Percentiles rank a stretch among this genome's conserved stretches.
Conservation (phyloP, 1,140 invertebrate species). For the Drosophila sturtevanti region DNA sequence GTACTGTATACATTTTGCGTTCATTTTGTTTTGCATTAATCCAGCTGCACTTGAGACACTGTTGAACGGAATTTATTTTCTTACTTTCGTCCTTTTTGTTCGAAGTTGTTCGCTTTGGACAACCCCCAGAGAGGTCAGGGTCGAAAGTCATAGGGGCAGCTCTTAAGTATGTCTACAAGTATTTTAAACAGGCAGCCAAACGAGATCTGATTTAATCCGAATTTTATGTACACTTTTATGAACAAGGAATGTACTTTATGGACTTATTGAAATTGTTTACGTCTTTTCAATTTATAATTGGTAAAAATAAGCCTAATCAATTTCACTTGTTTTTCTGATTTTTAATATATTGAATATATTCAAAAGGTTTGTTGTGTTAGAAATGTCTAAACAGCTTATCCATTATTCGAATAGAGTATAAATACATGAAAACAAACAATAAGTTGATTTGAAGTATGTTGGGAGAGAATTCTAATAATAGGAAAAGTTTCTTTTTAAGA, state of each 20-base stretch:
- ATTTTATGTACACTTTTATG: background rate
- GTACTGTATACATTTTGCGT: background rate
- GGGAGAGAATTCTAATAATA: background rate
- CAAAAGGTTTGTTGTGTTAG: no score
- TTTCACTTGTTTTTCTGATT: no score
- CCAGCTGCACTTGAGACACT: slow-evolving; percentile 12
- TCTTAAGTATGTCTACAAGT: slow-evolving; percentile 6
- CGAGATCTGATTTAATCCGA: background rate
- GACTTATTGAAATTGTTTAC: no score
- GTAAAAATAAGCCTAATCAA: no score
- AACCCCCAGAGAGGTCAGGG: background rate
- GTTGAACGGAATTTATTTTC: slow-evolving; percentile 20
- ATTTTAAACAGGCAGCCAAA: slow-evolving; percentile 5
- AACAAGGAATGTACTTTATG: no score
- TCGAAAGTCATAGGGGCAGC: background rate
- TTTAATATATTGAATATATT: no score
- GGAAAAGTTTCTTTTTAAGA: background rate
- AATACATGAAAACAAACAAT: background rate
- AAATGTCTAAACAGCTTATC: background rate
- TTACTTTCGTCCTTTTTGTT: background rate
- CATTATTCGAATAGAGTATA: background rate
- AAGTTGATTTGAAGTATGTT: slow-evolving; percentile 14
- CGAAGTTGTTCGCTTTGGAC: background rate
- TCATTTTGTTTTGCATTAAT: background rate
- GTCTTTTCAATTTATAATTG: no score